Evolutionary conservation across 1,140 invertebrate species (phyloP).

Genomic region (Drosophila micromelanica): DNA sequence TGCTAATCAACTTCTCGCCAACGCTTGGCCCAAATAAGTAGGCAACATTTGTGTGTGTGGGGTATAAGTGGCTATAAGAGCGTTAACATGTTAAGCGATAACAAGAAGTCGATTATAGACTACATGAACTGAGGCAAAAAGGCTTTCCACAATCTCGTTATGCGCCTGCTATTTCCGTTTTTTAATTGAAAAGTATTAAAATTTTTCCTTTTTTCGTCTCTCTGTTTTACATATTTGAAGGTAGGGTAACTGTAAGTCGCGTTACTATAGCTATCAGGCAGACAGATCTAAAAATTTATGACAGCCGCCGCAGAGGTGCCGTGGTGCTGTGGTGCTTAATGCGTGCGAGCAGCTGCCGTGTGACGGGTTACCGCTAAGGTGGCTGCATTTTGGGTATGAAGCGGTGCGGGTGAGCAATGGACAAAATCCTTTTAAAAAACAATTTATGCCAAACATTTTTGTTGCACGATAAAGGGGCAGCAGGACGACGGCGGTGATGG

Average conservation of each 20-base stretch:
- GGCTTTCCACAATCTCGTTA: not conserved
- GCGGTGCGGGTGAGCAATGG: constrained; percentile 39
- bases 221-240: not conserved
- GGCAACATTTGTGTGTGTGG: constrained; percentile 35
- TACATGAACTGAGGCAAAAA: not conserved
- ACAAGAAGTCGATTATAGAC: not conserved
- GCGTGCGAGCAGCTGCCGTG: constrained; percentile 74
- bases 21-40: constrained; percentile 56
- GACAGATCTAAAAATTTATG: constrained; percentile 62
- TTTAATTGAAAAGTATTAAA: constrained; percentile 3
- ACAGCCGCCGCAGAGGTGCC: constrained; percentile 49
- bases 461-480: constrained; percentile 4
- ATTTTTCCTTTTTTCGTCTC: not conserved
- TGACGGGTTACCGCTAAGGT: constrained; percentile 48
- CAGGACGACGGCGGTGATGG: constrained; percentile 2
- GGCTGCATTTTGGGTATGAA: not conserved
- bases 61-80: not conserved
- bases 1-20: constrained; percentile 65
- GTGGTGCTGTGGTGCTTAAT: constrained; percentile 57
- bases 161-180: not conserved
- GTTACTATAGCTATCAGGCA: constrained; percentile 7
- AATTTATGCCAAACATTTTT: constrained; percentile 73
- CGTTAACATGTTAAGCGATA: not conserved
- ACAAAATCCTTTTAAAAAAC: constrained; percentile 82
- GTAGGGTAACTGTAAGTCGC: constrained; percentile 17